Base-by-base conservation (phyloP, 2,888 invertebrate genomes). In the Ditylenchus weischeri region DNA sequence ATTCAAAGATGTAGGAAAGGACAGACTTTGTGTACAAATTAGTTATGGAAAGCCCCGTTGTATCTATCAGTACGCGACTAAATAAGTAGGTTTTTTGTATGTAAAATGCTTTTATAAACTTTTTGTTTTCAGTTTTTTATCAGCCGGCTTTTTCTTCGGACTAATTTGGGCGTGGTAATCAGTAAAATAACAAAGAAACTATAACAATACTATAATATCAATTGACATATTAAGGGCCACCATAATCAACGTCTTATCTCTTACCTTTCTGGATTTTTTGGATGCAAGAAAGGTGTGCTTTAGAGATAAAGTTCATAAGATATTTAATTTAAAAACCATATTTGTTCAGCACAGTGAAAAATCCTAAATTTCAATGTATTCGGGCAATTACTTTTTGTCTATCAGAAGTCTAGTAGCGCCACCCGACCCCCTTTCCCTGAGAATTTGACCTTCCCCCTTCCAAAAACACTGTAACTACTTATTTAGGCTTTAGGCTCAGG, bases 91-190 rank as follows among this genome's bases (percentile, higher is more conserved):
- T 67, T 47, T 57, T 57, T 23, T 38, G 18, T 50, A 11, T 7
- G 6, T 54, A 1, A n/a, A 21, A 54, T 54, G n/a, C 49, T 38
- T n/a, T 21, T 43, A 10, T 15, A 38, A 19, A 7, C 60, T 21
- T 36, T 29, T 21, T 43, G 29, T 29, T 70, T 77, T 61, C 69
- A 82, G 81, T 23, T 80, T 78, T 57, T 71, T 70, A 61, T 65
- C 71, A 21, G 76, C 77, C 57, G 82, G 82, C 18, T 69, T 76
- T 10, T 75, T 77, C 8, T 81, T 82, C 72, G 82, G 82, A 21
- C 64, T 79, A n/a, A 68, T 82, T 13, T 82, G 80, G 73, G 72
- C 78, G 29, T 68, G 75, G 43, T 43, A 43, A 43, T 43, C 13
- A 43, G 8, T 15, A 43, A 13, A 43, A 43, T 43, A 15, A 43